Percentiles rank a stretch among this genome's conserved stretches.
These are phyloP conservation scores for Sebastes wilsoni DNA, from an alignment of 2,797 vertebrate genomes.

Conservation along the genomic window DNA sequence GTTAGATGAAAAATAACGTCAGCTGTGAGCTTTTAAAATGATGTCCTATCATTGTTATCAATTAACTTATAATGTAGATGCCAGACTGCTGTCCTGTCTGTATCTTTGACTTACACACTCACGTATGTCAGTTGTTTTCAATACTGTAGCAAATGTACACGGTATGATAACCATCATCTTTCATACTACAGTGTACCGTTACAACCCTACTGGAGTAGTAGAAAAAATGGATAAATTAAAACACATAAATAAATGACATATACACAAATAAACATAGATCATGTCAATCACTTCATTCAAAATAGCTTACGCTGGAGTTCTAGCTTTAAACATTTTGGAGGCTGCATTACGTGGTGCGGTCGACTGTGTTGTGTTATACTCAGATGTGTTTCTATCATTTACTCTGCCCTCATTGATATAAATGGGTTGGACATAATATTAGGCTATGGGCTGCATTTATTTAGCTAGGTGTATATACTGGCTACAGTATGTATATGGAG, in stretches of 20 bases:
- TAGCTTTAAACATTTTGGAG: background rate
- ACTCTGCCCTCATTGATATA: background rate
- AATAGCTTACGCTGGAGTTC: no score
- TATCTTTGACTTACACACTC: no score
- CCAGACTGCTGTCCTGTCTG: no score
- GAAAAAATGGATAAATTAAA: background rate
- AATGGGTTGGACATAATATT: background rate
- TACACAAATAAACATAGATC: background rate
- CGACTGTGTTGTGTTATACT: background rate
- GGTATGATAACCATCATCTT: no score
- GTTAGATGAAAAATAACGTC: no score
- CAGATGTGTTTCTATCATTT: background rate
- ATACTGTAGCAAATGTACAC: no score
- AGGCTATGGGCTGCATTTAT: background rate
- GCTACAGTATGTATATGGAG: background rate
- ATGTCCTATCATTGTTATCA: no score
- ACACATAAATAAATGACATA: background rate
- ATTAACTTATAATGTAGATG: no score
- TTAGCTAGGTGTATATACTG: background rate
- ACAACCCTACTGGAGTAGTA: background rate
- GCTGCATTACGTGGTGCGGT: background rate
- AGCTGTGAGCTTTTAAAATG: no score
- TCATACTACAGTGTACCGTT: no score
- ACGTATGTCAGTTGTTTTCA: no score
- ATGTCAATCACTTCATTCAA: rapidly evolving